Base-by-base conservation (phyloP, 2,797 vertebrate species). In the Psittacula echo region DNA sequence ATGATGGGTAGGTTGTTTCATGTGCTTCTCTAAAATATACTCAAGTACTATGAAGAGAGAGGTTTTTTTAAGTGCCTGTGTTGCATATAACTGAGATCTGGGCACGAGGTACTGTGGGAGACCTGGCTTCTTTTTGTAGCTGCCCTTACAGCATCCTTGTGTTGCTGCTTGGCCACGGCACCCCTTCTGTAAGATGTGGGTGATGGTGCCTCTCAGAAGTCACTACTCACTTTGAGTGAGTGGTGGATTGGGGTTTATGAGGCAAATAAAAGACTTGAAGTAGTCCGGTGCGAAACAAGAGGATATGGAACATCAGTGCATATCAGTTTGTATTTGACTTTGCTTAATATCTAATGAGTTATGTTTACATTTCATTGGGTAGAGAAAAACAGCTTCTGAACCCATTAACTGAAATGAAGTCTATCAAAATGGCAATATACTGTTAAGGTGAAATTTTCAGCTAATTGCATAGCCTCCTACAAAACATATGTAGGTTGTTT, bases 1-100 rank as follows among this genome's bases (percentile, higher is more conserved):
- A 9, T 27, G 10, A n/a, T 72, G 53, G 42, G 21, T 66, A 37
- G 0, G 0, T 45, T 44, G 27, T n/a, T 81, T 53, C 19, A 6
- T 7, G 10, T 41, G 29, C n/a, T 80, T 7, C 51, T 72, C 24
- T 30, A 8, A 58, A 88, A n/a, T 26, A 27, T 26, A 10, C 14
- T 13, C 0, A 0, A 56, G 26, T 5, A 1, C 42, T 73, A 19
- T 3, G 9, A 30, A n/a, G 42, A 32, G 18, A 41, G 6, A 5
- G 10, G 9, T 37, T 41, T 24, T 26, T 51, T 1, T 11, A 58
- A 65, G 48, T 85, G 7, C 29, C n/a, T 9, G 5, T 45, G 53
- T 9, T 34, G 26, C 39, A 17, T 11, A 1, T n/a, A 54, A 54
- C 26, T 6, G 44, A 65, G 61, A 29, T 29, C 13, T 42, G 23